A percentile compares a stretch with the other conserved stretches of the same genome.
Evolutionary conservation across 2,797 vertebrate species (phyloP).

Genomic region (Thripadectes ignobilis): DNA sequence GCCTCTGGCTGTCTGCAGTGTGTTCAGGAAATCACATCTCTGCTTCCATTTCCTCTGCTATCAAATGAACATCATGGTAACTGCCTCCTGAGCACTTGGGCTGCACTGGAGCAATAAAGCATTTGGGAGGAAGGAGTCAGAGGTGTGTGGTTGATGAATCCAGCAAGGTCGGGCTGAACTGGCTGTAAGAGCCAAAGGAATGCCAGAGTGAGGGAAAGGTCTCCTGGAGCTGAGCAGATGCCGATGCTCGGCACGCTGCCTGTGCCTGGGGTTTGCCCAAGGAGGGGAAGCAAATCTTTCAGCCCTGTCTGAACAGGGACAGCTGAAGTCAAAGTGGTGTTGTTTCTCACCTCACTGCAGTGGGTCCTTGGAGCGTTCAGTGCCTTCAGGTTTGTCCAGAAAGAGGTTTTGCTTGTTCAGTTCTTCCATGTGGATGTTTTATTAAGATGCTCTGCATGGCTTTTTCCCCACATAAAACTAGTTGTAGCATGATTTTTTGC

Average conservation of each 20-base stretch:
- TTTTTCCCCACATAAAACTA: accelerated
- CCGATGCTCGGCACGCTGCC: accelerated
- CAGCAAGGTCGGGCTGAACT: neutral
- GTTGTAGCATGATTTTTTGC: neutral
- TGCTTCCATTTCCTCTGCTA: conserved; percentile 45
- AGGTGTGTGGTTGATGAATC: neutral
- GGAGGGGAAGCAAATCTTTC: neutral
- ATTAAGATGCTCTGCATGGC: neutral
- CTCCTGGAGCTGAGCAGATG: neutral
- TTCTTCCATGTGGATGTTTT: neutral
- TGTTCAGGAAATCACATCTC: conserved; percentile 39
- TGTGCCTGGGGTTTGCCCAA: accelerated
- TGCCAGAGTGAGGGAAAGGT: neutral
- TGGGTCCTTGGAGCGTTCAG: accelerated
- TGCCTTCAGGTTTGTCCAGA: neutral
- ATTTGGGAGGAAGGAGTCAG: neutral
- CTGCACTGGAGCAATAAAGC: conserved; percentile 21
- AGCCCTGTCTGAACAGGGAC: neutral
- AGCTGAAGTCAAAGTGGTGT: neutral
- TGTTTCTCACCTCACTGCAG: neutral
- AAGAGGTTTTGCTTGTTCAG: neutral
- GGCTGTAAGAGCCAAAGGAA: neutral
- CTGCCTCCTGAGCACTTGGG: neutral
- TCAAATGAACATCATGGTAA: neutral
- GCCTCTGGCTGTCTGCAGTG: neutral